These are phyloP conservation scores for Caenorhabditis sinica DNA, from an alignment of 2,888 invertebrate species.

Conservation along the genomic window DNA sequence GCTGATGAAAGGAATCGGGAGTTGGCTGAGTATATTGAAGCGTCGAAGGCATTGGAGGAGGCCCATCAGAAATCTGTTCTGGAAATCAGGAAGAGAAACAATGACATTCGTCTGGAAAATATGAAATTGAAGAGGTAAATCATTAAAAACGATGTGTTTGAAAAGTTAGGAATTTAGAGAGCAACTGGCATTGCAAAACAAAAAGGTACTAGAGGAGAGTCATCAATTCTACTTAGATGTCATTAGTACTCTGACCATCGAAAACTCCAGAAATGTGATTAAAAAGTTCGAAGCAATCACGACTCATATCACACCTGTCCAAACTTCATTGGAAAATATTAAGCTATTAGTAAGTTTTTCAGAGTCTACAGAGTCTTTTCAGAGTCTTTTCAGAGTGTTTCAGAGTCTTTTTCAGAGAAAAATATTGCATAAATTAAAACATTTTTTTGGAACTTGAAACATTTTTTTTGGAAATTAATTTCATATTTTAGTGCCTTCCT, in stretches of 20 bases:
- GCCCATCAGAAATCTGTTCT: neutral
- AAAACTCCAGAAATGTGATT: neutral
- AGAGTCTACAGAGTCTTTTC: too few relatives aligned
- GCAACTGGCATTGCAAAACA: neutral
- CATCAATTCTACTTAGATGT: neutral
- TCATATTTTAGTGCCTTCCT: conserved; percentile 1
- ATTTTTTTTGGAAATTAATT: neutral
- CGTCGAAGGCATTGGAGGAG: neutral
- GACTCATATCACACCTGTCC: neutral
- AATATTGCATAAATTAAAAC: too few relatives aligned
- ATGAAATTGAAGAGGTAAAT: neutral
- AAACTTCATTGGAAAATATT: neutral
- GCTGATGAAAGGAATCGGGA: conserved; percentile 12
- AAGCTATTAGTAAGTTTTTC: neutral
- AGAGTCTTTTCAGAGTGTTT: too few relatives aligned
- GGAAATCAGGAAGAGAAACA: neutral
- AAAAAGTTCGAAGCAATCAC: neutral
- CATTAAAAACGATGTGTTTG: neutral
- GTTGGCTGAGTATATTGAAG: neutral
- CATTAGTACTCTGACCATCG: neutral
- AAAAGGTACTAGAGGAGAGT: neutral
- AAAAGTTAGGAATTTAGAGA: neutral
- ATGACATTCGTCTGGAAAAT: neutral
- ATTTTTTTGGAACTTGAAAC: too few relatives aligned
- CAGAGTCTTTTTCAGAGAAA: too few relatives aligned